phyloP scores from a whole-genome alignment of 2,888 invertebrate species.

The Exephanes ischioxanthus region DNA sequence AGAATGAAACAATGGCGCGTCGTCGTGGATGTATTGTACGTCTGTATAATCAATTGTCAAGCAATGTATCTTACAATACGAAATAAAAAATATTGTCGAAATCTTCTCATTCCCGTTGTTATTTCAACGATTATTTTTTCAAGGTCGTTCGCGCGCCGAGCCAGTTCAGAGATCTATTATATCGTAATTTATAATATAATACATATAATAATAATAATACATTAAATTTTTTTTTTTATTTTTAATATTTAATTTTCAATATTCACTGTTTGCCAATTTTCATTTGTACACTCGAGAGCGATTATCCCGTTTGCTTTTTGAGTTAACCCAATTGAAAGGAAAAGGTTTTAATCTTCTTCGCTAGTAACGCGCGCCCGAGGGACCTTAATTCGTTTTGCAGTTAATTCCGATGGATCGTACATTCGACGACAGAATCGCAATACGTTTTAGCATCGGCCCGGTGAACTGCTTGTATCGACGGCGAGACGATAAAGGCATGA shows the following conservation, averaged over 20 bases:
- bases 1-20: slow-evolving; percentile 65
- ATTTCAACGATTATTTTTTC: not conserved
- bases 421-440: slow-evolving; percentile 44
- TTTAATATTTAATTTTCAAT: not conserved
- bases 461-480: not conserved
- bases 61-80: slow-evolving; percentile 83
- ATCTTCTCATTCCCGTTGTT: slow-evolving; percentile 35
- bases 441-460: slow-evolving; percentile 2
- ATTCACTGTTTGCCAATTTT: not conserved
- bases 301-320: not conserved
- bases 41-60: slow-evolving; percentile 84
- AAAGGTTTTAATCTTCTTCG: not conserved
- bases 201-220: not conserved
- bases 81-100: slow-evolving; percentile 76
- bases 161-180: not conserved
- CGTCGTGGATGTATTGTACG: slow-evolving; percentile 79
- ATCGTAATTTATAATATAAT: not conserved
- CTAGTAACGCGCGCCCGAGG: not conserved
- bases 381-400: slow-evolving; percentile 1
- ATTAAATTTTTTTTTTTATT: not conserved
- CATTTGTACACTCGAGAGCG: not conserved
- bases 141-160: not conserved
- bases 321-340: not conserved
- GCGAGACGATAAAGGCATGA: slow-evolving; percentile 68
- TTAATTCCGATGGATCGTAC: slow-evolving; percentile 29